These are phyloP conservation scores for Callipepla squamata DNA, from an alignment of 2,113 vertebrate species.

Conservation along the genomic window DNA sequence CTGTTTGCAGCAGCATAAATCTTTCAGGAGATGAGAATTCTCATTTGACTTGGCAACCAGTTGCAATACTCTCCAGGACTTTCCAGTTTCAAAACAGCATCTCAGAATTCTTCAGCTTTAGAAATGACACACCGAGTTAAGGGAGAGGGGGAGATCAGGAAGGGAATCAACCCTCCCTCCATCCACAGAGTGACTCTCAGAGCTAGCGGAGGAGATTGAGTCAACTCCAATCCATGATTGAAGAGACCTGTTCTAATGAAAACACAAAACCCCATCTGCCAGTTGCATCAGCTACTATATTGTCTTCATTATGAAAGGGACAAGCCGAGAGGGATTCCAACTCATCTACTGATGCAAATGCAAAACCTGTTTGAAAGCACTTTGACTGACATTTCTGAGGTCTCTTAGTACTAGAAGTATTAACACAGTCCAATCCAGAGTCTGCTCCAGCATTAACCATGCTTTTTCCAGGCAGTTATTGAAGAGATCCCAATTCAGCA, in stretches of 20 bases:
- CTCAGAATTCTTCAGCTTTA: rapidly evolving
- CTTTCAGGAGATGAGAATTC: background rate
- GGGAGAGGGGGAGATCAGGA: background rate
- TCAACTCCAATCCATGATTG: background rate
- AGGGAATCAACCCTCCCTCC: background rate
- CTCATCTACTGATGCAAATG: constrained; percentile 11
- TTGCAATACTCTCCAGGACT: rapidly evolving
- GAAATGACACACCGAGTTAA: background rate
- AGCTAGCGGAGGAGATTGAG: background rate
- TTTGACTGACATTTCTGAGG: background rate
- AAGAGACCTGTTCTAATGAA: background rate
- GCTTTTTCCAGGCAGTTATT: background rate
- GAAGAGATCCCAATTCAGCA: background rate
- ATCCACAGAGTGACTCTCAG: background rate
- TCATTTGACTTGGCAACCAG: background rate
- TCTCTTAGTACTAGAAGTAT: background rate
- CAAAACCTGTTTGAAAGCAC: constrained; percentile 12
- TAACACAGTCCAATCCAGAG: background rate
- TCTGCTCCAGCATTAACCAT: background rate
- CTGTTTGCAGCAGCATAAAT: background rate
- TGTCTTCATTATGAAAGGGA: constrained; percentile 9
- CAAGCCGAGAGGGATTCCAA: background rate
- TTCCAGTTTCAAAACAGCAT: background rate
- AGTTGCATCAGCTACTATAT: background rate
- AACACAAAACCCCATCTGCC: background rate